A percentile compares a stretch with the other conserved stretches of the same genome.
Conservation (phyloP, 1,140 invertebrate genomes). For the Sminthurinus signatus region DNA sequence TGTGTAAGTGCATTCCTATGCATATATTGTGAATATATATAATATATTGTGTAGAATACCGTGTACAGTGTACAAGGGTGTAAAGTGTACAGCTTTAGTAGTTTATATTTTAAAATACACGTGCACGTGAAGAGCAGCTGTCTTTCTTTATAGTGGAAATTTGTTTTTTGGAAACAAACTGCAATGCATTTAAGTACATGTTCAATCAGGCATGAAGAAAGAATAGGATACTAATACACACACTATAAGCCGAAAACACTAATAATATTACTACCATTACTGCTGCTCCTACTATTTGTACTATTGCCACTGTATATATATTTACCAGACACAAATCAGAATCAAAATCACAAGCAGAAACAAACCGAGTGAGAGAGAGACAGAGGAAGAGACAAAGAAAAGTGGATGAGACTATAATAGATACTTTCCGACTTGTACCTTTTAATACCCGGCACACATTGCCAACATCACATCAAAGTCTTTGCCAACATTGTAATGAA, state of each 20-base stretch:
- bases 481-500: constrained; percentile 6
- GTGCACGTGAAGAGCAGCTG: constrained; percentile 28
- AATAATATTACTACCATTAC: background rate
- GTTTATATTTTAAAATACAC: too few relatives aligned
- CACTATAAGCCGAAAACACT: background rate
- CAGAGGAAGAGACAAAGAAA: background rate
- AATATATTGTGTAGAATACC: too few relatives aligned
- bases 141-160: background rate
- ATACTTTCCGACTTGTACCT: background rate
- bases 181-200: constrained; percentile 16
- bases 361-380: background rate
- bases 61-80: too few relatives aligned
- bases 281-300: constrained; percentile 1
- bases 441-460: background rate
- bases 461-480: background rate
- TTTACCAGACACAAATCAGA: background rate
- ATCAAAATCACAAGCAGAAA: background rate
- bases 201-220: constrained; percentile 24
- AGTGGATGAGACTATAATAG: background rate
- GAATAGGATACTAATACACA: constrained; percentile 15
- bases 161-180: background rate
- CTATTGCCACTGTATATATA: background rate
- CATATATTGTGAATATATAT: too few relatives aligned
- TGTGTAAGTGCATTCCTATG: too few relatives aligned
- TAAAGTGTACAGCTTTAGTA: too few relatives aligned